Evolutionary conservation across 2,888 invertebrate genomes (phyloP).

Genomic region (Chrysolina oricalcia): DNA sequence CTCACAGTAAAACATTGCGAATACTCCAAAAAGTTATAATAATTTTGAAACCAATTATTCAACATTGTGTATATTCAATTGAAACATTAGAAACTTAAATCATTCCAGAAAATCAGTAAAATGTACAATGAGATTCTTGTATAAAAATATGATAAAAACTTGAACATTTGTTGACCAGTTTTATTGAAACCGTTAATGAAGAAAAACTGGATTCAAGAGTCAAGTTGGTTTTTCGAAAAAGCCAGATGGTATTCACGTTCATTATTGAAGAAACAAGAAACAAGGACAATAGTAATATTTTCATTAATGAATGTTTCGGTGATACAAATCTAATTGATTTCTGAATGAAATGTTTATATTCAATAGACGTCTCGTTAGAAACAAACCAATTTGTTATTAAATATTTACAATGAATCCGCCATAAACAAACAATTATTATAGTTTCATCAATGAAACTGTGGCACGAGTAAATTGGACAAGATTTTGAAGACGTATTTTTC

Average conservation of each 20-base stretch:
- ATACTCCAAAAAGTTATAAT: too few relatives aligned
- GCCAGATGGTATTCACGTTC: background rate
- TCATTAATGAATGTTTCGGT: background rate
- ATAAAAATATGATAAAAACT: too few relatives aligned
- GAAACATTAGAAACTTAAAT: too few relatives aligned
- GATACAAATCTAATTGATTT: background rate
- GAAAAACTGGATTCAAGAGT: too few relatives aligned
- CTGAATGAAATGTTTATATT: constrained; percentile 28
- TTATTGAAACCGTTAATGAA: too few relatives aligned
- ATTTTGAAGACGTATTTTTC: background rate
- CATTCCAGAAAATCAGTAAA: too few relatives aligned
- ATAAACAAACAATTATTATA: constrained; percentile 21
- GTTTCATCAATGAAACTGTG: constrained; percentile 27
- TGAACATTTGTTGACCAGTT: too few relatives aligned
- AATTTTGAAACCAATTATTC: too few relatives aligned
- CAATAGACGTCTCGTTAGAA: background rate
- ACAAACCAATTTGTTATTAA: constrained; percentile 6
- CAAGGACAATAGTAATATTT: constrained; percentile 12
- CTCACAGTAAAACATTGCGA: too few relatives aligned
- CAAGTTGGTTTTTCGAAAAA: too few relatives aligned
- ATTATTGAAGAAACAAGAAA: background rate
- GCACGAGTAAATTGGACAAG: constrained; percentile 19
- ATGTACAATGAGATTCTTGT: too few relatives aligned
- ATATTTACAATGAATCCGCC: constrained; percentile 18
- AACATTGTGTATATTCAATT: too few relatives aligned